These are phyloP conservation scores for Aviceda subcristata DNA, from an alignment of 2,113 vertebrate species.

Conservation along the genomic window DNA sequence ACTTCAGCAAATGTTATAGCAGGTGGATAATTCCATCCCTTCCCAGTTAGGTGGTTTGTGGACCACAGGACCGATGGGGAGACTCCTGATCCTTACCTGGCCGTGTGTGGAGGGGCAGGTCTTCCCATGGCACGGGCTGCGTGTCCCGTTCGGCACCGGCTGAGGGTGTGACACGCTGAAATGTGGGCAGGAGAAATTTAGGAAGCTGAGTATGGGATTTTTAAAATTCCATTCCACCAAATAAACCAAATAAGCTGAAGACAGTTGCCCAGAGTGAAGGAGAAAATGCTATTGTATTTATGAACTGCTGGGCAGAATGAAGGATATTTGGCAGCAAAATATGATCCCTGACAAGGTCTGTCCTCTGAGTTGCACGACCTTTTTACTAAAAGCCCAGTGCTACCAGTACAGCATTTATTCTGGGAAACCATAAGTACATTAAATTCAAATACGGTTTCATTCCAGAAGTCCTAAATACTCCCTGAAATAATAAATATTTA, in stretches of 20 bases:
- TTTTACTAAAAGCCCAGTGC: not conserved
- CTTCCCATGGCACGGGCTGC: accelerated
- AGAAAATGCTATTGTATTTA: slow-evolving; percentile 1
- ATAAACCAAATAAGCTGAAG: not conserved
- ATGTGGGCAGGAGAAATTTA: not conserved
- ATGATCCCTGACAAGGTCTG: not conserved
- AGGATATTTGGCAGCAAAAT: not conserved
- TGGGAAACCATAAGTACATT: not conserved
- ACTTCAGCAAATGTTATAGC: not conserved
- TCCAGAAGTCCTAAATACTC: slow-evolving; percentile 28
- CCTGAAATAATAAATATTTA: slow-evolving; percentile 57
- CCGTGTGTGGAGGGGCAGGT: not conserved
- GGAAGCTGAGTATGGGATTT: not conserved
- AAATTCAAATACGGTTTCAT: slow-evolving; percentile 29
- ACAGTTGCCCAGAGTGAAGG: not conserved
- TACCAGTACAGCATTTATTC: slow-evolving; percentile 21
- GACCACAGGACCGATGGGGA: not conserved
- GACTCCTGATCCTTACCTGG: not conserved
- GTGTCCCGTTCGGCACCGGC: not conserved
- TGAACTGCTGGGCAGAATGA: not conserved
- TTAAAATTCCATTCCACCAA: not conserved
- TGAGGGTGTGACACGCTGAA: not conserved
- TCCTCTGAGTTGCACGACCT: not conserved
- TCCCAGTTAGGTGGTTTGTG: not conserved
- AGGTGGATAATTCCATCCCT: accelerated